Percentiles rank a stretch among this genome's conserved stretches.
Evolutionary conservation across 2,113 vertebrate genomes (phyloP).

Genomic region (Hoplias malabaricus): DNA sequence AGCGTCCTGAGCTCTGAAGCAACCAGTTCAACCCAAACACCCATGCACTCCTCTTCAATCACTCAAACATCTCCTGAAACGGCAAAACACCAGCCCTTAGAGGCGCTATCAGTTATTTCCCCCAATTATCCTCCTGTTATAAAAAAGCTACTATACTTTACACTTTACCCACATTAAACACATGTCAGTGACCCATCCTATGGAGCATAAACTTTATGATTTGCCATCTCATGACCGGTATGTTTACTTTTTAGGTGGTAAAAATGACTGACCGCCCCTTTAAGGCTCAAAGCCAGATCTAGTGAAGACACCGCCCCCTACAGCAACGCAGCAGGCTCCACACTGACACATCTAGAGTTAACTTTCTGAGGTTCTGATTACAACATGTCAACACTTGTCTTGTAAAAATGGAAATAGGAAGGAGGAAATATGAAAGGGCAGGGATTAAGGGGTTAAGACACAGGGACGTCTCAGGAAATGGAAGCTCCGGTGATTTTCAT

Average conservation of each 20-base stretch:
- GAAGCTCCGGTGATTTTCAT: slow-evolving; percentile 13
- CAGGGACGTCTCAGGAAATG: not conserved
- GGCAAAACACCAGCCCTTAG: not conserved
- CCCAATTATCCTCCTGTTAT: too few species aligned
- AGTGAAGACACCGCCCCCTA: not conserved
- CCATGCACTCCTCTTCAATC: not conserved
- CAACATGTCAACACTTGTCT: not conserved
- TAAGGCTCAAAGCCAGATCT: not conserved
- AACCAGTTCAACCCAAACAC: not conserved
- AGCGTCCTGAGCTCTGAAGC: not conserved
- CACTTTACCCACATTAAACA: too few species aligned
- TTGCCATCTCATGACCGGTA: too few species aligned
- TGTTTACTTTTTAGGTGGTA: too few species aligned
- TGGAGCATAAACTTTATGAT: too few species aligned
- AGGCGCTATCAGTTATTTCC: too few species aligned
- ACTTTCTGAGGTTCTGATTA: not conserved
- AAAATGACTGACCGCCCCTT: too few species aligned
- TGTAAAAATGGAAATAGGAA: not conserved
- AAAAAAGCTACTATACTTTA: too few species aligned
- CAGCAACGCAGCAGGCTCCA: not conserved
- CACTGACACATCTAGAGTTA: not conserved
- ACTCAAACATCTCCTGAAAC: not conserved
- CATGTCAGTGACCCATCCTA: too few species aligned
- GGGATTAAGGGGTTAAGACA: not conserved
- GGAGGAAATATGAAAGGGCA: not conserved